Evolutionary conservation across 2,797 vertebrate genomes (phyloP).

Genomic region (Rousettus madagascariensis): DNA sequence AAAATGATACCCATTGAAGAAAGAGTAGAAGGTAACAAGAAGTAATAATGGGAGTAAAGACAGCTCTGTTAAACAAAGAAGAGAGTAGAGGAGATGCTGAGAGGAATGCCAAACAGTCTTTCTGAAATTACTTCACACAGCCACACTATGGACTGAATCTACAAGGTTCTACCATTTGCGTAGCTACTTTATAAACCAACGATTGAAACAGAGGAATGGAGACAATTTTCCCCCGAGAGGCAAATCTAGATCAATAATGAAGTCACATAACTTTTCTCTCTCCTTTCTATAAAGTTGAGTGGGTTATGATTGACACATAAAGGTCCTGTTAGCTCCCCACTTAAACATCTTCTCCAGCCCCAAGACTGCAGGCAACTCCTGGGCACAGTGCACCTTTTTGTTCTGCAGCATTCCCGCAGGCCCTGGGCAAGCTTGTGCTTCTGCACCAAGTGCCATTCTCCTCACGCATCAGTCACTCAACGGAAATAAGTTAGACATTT

Average conservation of each 20-base stretch:
- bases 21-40: background rate
- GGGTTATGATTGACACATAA: background rate
- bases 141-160: background rate
- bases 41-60: background rate
- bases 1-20: background rate
- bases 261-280: background rate
- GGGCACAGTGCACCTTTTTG: background rate
- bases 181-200: background rate
- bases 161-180: background rate
- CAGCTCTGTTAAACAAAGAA: background rate
- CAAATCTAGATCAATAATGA: background rate
- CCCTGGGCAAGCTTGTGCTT: background rate
- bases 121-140: background rate
- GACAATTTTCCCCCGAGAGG: background rate
- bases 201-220: background rate
- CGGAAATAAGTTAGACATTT: background rate
- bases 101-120: background rate
- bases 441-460: background rate
- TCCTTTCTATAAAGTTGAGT: background rate
- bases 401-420: no score
- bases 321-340: background rate
- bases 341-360: background rate
- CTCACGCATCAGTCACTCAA: background rate
- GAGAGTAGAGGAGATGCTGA: background rate
- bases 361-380: background rate